phyloP scores from a whole-genome alignment of 2,113 vertebrate genomes.

The Camarhynchus parvulus region DNA sequence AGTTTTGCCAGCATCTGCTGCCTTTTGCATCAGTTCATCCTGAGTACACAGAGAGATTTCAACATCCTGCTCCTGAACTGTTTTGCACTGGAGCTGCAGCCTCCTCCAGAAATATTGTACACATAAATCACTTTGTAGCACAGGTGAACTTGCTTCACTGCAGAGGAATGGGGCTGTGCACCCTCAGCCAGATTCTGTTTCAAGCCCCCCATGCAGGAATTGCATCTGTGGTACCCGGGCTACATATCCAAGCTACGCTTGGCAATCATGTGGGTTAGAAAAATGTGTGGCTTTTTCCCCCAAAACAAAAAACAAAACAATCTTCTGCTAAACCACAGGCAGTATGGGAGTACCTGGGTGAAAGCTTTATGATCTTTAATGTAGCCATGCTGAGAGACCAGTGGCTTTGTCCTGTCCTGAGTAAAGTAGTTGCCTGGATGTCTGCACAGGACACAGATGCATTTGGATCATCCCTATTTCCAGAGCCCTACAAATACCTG shows the following conservation, averaged over 20 bases:
- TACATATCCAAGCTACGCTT: neutral
- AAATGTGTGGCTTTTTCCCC: neutral
- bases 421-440: neutral
- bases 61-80: neutral
- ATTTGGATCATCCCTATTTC: neutral
- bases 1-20: neutral
- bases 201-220: neutral
- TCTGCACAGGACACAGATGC: neutral
- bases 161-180: neutral
- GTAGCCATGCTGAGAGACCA: neutral
- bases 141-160: neutral
- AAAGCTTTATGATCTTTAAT: neutral
- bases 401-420: neutral
- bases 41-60: fast-evolving
- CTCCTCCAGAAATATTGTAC: neutral
- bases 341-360: neutral
- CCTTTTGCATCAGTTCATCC: neutral
- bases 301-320: neutral
- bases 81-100: neutral
- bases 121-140: neutral
- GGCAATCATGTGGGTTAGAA: fast-evolving
- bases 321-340: neutral
- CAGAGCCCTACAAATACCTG: neutral
- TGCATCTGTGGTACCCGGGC: neutral
- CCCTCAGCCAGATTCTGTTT: neutral